Evolutionary conservation across 2,888 invertebrate species (phyloP).

Genomic region (Calephelis perditalis): DNA sequence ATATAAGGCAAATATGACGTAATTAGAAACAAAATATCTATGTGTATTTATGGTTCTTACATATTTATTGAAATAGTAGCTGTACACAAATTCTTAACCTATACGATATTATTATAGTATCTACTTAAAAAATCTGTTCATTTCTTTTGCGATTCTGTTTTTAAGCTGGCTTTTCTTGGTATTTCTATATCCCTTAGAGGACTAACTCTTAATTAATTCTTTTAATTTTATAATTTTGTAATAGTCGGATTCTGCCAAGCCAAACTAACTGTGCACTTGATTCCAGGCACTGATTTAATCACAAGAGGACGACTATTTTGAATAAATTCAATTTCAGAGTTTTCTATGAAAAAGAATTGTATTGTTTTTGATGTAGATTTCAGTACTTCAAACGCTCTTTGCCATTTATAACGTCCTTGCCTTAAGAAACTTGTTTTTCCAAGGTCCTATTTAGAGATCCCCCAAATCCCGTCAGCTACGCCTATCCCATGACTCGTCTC

Average conservation of each 20-base stretch:
- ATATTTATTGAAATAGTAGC: no score
- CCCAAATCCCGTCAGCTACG: constrained; percentile 9
- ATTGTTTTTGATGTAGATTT: neutral
- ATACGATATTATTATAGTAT: no score
- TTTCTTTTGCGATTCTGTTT: no score
- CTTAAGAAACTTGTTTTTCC: neutral
- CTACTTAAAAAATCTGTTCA: no score
- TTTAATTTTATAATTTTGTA: neutral
- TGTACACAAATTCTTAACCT: no score
- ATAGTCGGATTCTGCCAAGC: neutral
- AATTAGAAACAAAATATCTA: neutral
- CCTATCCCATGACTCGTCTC: constrained; percentile 8
- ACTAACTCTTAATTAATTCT: neutral
- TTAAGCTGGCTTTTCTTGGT: no score
- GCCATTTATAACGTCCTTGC: neutral
- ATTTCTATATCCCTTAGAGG: no score
- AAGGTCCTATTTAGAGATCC: neutral
- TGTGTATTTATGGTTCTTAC: no score
- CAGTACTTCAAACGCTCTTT: neutral
- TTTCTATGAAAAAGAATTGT: neutral
- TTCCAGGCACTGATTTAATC: neutral
- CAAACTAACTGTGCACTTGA: no score
- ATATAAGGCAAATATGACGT: no score
- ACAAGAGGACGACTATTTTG: neutral
- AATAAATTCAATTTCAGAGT: neutral